Percentiles rank a stretch among this genome's conserved stretches.
These are phyloP conservation scores for Lamellibrachia satsuma DNA, from an alignment of 2,888 invertebrate genomes.

Conservation along the genomic window DNA sequence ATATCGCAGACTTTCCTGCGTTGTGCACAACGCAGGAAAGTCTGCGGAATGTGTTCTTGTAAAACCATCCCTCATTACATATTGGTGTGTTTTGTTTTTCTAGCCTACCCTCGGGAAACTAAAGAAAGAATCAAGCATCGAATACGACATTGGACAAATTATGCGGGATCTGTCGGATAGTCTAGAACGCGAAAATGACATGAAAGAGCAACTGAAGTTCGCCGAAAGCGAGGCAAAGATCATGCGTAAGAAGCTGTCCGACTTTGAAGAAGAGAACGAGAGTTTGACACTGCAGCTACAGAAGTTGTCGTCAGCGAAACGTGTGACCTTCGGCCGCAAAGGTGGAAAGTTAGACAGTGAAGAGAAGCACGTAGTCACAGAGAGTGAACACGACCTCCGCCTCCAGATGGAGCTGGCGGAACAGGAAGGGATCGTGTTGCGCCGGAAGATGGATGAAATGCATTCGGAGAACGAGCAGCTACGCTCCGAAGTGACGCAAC, in stretches of 20 bases:
- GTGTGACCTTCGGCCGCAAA: constrained; percentile 68
- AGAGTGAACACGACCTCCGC: constrained; percentile 77
- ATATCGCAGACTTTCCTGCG: neutral
- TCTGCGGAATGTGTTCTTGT: no score
- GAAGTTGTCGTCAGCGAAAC: constrained; percentile 79
- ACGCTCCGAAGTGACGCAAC: neutral
- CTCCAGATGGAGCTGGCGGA: constrained; percentile 87
- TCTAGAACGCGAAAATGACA: constrained; percentile 90
- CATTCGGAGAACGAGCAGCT: constrained; percentile 78
- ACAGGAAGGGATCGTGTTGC: constrained; percentile 82
- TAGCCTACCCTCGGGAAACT: constrained; percentile 45
- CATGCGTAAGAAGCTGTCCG: constrained; percentile 85
- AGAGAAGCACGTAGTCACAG: constrained; percentile 60
- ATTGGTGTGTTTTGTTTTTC: constrained; percentile 22
- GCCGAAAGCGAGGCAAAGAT: constrained; percentile 83
- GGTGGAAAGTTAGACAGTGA: constrained; percentile 33
- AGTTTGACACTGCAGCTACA: constrained; percentile 89
- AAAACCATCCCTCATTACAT: neutral
- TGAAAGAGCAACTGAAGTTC: constrained; percentile 89
- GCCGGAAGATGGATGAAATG: constrained; percentile 84
- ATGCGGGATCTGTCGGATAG: constrained; percentile 89
- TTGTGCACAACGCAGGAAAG: neutral
- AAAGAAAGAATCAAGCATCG: constrained; percentile 51
- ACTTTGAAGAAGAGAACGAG: constrained; percentile 97
- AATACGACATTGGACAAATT: constrained; percentile 71